These are phyloP conservation scores for Drosophila nigrodunni DNA, from an alignment of 1,140 invertebrate species.

Conservation along the genomic window DNA sequence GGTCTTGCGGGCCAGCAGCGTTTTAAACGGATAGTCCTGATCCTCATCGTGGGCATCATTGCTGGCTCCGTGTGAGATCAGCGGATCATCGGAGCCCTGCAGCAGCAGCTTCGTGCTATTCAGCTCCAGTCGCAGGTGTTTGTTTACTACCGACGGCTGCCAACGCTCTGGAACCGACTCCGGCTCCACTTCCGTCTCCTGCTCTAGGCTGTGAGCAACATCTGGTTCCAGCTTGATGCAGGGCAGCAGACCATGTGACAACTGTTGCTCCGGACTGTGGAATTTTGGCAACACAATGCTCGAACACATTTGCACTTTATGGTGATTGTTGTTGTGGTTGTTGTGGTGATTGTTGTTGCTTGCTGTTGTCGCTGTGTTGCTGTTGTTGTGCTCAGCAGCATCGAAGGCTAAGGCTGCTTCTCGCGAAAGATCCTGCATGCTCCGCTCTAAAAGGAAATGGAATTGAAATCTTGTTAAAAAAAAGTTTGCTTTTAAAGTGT, in stretches of 20 bases:
- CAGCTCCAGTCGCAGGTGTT: conserved; percentile 54
- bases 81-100: conserved; percentile 79
- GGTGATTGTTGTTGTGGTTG: conserved; percentile 18
- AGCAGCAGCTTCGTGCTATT: conserved; percentile 65
- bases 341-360: neutral
- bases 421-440: conserved; percentile 40
- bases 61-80: conserved; percentile 77
- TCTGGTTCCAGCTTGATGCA: conserved; percentile 64
- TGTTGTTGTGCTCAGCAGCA: conserved; percentile 4
- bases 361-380: conserved; percentile 3
- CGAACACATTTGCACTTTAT: conserved; percentile 30
- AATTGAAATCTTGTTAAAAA: neutral
- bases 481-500: neutral
- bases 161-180: conserved; percentile 42
- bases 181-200: neutral
- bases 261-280: conserved; percentile 29
- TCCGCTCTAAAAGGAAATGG: conserved; percentile 19
- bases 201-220: neutral
- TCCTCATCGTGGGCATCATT: conserved; percentile 75
- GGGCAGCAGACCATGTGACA: conserved; percentile 33
- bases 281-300: conserved; percentile 16
- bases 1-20: conserved; percentile 53
- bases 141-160: conserved; percentile 48
- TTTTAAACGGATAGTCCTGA: conserved; percentile 77
- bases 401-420: conserved; percentile 37